A percentile compares a stretch with the other conserved stretches of the same genome.
Evolutionary conservation across 2,113 vertebrate genomes (phyloP).

Genomic region (Onychostruthus taczanowskii): DNA sequence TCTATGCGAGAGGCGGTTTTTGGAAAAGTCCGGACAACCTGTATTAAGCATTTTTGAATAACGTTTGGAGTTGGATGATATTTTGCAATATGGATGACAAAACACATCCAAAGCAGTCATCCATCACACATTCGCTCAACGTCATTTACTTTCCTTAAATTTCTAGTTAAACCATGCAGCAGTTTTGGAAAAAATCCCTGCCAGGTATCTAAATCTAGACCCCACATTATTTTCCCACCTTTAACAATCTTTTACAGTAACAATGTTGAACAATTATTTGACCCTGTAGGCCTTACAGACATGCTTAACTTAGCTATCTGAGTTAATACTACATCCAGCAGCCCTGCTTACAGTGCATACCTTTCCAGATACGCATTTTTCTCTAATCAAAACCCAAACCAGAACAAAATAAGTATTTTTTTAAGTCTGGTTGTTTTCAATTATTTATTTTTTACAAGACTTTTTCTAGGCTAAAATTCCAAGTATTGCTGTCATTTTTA

Average conservation of each 20-base stretch:
- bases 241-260: not conserved
- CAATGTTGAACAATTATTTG: not conserved
- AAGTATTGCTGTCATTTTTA: not conserved
- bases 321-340: not conserved
- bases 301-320: not conserved
- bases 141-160: not conserved
- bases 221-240: not conserved
- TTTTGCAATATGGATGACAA: not conserved
- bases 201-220: not conserved
- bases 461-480: not conserved
- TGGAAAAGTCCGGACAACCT: not conserved
- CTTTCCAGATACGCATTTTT: not conserved
- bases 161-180: not conserved
- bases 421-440: not conserved
- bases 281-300: not conserved
- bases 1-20: not conserved
- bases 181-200: not conserved
- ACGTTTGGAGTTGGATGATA: not conserved
- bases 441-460: not conserved
- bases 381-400: not conserved
- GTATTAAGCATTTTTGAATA: not conserved
- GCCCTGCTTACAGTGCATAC: not conserved
- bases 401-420: not conserved
- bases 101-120: not conserved
- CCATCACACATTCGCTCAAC: not conserved